These are phyloP conservation scores for Heliconius eleuchia DNA, from an alignment of 1,140 invertebrate genomes.

Conservation along the genomic window DNA sequence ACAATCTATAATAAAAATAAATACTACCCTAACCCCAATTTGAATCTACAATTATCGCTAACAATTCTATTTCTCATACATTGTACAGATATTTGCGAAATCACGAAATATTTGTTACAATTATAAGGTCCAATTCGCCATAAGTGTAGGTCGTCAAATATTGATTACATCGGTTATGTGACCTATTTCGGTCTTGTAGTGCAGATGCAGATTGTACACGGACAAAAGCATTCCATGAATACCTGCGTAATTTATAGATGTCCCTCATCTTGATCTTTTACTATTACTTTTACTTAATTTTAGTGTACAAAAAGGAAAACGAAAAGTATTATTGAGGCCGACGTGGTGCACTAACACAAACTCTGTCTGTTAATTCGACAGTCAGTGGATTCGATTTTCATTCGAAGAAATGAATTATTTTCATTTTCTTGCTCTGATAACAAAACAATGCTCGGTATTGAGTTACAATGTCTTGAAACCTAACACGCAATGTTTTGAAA, in stretches of 20 bases:
- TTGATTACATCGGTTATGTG: constrained; percentile 15
- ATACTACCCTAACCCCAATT: neutral
- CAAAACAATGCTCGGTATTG: too few relatives aligned
- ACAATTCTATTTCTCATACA: neutral
- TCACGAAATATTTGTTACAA: neutral
- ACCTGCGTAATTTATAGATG: neutral
- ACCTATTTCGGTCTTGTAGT: constrained; percentile 7
- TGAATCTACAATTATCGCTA: neutral
- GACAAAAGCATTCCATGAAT: neutral
- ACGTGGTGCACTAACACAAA: too few relatives aligned
- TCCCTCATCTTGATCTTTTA: neutral
- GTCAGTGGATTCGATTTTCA: neutral
- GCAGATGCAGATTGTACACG: neutral
- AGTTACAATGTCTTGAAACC: too few relatives aligned
- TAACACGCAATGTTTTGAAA: too few relatives aligned
- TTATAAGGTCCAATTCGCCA: neutral
- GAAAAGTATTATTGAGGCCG: too few relatives aligned
- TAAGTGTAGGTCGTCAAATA: neutral
- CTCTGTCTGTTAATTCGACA: neutral
- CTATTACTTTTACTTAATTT: too few relatives aligned
- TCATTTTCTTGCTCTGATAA: too few relatives aligned
- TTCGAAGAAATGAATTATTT: neutral
- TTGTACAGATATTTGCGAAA: neutral
- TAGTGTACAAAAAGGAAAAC: too few relatives aligned
- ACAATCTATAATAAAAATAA: neutral